Base-by-base conservation (phyloP, 1,140 invertebrate genomes). In the Drosophila rhopaloa region DNA sequence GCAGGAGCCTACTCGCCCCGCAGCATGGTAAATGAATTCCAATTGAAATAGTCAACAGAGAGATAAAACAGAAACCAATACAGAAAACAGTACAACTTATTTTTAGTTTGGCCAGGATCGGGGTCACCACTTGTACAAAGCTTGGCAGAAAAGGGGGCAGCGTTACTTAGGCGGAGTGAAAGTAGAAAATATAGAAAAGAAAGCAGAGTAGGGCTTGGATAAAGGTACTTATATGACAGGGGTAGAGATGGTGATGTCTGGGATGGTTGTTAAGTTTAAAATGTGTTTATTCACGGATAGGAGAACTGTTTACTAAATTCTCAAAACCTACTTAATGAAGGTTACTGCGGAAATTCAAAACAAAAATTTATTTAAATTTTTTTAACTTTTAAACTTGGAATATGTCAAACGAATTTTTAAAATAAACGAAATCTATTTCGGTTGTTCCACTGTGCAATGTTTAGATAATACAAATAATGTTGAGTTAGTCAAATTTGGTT, bases 11-110 rank as follows among this genome's bases (percentile, higher is more conserved):
- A 14, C 35, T 48, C 41, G 56, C 73, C 55, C 54, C 71, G 66
- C 66, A 71, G 75, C 76, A 66, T 83, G 83, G 83, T 84, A 79
- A 88, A 76, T 68, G 55, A 63, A 88, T 88, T 88, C 84, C 83
- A 89, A 76, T 76, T 41, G 68, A 62, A 79, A 84, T 63, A 80
- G 54, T 51, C 54, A 77, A 47, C 54, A 66, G 24, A 55, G 44
- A 51, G 35, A 51, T 16, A 38, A 24, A 65, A 53, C 38, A 57
- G 46, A 61, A 61, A 54, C 37, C 46, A 70, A 79, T 47, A 71
- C 58, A 71, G 58, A 82, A 46, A 76, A 63, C 62, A 86, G 83
- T 88, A 88, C 83, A 88, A 89, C 65, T 89, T 80, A 83, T 56
- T 67, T 73, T 83, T 76, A 88, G 83, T 83, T 79, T 47, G 44